Percentiles rank a stretch among this genome's conserved stretches.
These are phyloP conservation scores for Eumacrocentrus americanus DNA, from an alignment of 2,888 invertebrate genomes.

Conservation along the genomic window DNA sequence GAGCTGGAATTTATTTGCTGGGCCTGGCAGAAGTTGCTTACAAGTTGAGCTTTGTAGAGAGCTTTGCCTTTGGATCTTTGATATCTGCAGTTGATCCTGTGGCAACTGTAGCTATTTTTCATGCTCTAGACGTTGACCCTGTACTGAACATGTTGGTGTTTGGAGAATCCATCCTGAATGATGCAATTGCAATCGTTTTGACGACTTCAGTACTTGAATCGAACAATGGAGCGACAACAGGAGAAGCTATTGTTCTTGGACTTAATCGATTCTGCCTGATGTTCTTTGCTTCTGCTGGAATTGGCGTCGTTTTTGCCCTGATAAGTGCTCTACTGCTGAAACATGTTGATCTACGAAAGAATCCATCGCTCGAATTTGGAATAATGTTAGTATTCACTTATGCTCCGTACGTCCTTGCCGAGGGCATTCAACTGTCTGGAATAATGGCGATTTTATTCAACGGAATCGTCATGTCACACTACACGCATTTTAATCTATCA, in stretches of 20 bases:
- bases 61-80: constrained; percentile 97
- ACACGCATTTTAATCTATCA: constrained; percentile 97
- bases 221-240: constrained; percentile 72
- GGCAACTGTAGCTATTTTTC: constrained; percentile 98
- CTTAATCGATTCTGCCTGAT: constrained; percentile 91
- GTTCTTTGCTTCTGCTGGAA: constrained; percentile 98
- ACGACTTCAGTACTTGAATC: constrained; percentile 86
- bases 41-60: constrained; percentile 91
- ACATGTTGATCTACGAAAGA: constrained; percentile 94
- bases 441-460: constrained; percentile 99
- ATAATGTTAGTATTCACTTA: constrained; percentile 99
- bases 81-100: constrained; percentile 99
- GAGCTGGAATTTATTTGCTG: constrained; percentile 92
- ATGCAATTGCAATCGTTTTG: constrained; percentile 97
- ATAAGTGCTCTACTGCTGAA: constrained; percentile 91
- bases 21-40: constrained; percentile 93
- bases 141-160: constrained; percentile 99
- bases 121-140: constrained; percentile 96
- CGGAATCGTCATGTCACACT: constrained; percentile 99
- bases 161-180: constrained; percentile 94
- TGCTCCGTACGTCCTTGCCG: constrained; percentile 96
- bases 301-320: constrained; percentile 93
- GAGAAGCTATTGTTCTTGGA: constrained; percentile 86
- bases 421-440: constrained; percentile 92
- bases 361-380: constrained; percentile 97